A percentile compares a stretch with the other conserved stretches of the same genome.
These are phyloP conservation scores for Caenorhabditis afra DNA, from an alignment of 2,888 invertebrate genomes.

Conservation along the genomic window DNA sequence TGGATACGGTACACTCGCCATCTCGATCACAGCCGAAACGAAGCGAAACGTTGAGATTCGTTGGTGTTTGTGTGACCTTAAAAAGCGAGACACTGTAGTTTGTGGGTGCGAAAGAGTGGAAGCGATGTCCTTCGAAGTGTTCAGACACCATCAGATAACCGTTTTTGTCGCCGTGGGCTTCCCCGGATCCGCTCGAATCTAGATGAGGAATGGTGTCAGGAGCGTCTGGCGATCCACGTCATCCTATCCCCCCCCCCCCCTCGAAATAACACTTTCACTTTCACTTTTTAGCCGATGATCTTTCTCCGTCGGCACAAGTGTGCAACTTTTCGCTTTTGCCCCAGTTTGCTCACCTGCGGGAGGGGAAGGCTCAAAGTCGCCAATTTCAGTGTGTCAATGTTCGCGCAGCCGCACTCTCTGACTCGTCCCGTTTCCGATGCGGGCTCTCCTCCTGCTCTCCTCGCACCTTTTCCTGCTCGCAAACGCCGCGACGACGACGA, in stretches of 20 bases:
- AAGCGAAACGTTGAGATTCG: not conserved
- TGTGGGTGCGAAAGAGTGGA: too few species aligned
- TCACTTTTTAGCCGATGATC: conserved; percentile 39
- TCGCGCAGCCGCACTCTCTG: conserved; percentile 11
- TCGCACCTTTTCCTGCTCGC: conserved; percentile 12
- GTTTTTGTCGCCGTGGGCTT: too few species aligned
- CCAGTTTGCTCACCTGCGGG: conserved; percentile 43
- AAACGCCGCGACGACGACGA: not conserved
- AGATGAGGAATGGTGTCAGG: too few species aligned
- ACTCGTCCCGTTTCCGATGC: conserved; percentile 6
- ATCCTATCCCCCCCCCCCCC: too few species aligned
- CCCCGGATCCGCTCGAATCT: too few species aligned
- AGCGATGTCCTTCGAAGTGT: too few species aligned
- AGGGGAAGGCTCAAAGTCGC: conserved; percentile 11
- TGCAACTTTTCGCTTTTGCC: conserved; percentile 50
- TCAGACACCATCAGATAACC: too few species aligned
- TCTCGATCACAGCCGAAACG: not conserved
- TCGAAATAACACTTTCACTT: too few species aligned
- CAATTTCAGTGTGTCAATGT: conserved; percentile 40
- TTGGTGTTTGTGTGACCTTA: too few species aligned
- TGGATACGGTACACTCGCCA: too few species aligned
- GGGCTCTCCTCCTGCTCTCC: conserved; percentile 13
- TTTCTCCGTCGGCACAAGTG: conserved; percentile 12
- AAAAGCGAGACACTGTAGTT: too few species aligned
- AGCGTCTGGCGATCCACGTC: too few species aligned